Evolutionary conservation across 2,113 vertebrate species (phyloP).

Genomic region (Tonatia bakeri): DNA sequence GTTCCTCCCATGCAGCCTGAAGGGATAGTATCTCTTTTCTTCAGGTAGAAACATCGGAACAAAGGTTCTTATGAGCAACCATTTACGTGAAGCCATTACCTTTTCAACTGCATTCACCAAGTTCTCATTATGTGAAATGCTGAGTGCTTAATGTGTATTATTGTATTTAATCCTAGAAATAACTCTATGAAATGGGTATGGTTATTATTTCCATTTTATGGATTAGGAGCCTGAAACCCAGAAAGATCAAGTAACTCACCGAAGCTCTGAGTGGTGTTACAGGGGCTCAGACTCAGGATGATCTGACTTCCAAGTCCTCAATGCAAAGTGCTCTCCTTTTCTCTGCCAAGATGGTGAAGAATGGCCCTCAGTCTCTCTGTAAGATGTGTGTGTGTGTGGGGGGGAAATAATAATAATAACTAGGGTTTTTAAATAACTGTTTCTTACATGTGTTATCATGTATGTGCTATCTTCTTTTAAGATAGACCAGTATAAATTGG

Average conservation of each 20-base stretch:
- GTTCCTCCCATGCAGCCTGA: not conserved
- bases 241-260: not conserved
- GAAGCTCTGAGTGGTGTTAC: not conserved
- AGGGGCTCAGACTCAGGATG: not conserved
- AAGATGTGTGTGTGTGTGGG: not conserved
- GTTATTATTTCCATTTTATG: not conserved
- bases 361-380: not conserved
- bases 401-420: not conserved
- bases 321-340: not conserved
- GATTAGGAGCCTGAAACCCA: not conserved
- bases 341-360: not conserved
- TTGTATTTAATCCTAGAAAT: slow-evolving; percentile 19
- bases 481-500: not conserved
- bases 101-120: not conserved
- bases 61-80: not conserved
- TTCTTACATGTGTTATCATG: not conserved
- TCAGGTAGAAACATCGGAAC: not conserved
- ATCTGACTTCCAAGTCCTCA: not conserved
- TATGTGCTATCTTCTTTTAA: not conserved
- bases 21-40: not conserved
- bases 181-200: not conserved
- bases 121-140: not conserved
- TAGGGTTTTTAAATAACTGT: not conserved
- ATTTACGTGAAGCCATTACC: not conserved
- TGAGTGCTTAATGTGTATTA: not conserved